A percentile compares a stretch with the other conserved stretches of the same genome.
These are phyloP conservation scores for Falco naumanni DNA, from an alignment of 2,797 vertebrate species.

Conservation along the genomic window DNA sequence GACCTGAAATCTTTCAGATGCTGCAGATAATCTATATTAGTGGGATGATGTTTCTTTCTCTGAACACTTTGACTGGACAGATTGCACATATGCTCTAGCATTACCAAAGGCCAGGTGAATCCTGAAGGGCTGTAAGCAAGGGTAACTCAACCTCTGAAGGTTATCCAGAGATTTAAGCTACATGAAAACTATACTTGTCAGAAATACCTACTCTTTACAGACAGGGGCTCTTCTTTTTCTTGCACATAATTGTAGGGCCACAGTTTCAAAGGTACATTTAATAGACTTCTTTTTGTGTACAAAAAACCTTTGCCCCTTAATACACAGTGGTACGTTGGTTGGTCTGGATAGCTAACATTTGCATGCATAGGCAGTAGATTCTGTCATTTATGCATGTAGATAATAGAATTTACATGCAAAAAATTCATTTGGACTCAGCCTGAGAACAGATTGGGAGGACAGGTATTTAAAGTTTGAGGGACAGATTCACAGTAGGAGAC, in stretches of 20 bases:
- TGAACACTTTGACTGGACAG: background rate
- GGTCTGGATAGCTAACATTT: slow-evolving; percentile 26
- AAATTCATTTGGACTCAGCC: slow-evolving; percentile 42
- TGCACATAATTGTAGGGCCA: background rate
- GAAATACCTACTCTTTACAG: background rate
- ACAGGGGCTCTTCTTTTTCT: background rate
- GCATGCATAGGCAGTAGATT: slow-evolving; percentile 47
- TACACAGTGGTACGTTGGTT: background rate
- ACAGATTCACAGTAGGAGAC: slow-evolving; percentile 47
- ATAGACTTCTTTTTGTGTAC: background rate
- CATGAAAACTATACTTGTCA: background rate
- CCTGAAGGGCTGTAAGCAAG: background rate
- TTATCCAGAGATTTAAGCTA: slow-evolving; percentile 33
- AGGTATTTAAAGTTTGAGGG: slow-evolving; percentile 62
- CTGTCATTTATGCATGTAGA: slow-evolving; percentile 57
- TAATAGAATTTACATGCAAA: slow-evolving; percentile 68
- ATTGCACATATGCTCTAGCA: background rate
- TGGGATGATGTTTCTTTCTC: background rate
- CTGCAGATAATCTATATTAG: background rate
- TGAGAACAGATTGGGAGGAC: slow-evolving; percentile 61
- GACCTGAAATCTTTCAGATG: background rate
- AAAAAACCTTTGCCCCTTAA: background rate
- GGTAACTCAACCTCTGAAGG: slow-evolving; percentile 6
- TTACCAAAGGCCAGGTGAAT: slow-evolving; percentile 26
- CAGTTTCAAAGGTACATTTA: background rate